Conservation (phyloP, 2,113 vertebrate genomes). For the Chaetodon trifascialis region DNA sequence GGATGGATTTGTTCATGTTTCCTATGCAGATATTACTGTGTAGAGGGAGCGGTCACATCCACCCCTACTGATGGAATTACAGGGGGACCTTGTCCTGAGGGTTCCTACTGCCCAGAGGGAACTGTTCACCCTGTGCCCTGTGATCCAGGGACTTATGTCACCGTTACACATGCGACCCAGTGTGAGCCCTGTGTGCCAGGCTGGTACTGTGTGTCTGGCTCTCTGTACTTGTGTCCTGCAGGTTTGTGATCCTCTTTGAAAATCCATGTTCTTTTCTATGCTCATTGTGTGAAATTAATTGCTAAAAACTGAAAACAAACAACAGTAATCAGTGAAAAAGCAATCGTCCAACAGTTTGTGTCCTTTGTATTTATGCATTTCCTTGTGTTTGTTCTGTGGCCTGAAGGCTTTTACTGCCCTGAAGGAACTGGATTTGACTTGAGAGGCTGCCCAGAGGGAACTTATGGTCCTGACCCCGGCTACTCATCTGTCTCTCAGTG, state of each 20-base stretch:
- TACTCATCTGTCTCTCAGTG: slow-evolving; percentile 81
- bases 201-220: slow-evolving; percentile 86
- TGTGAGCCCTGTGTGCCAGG: slow-evolving; percentile 88
- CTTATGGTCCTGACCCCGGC: slow-evolving; percentile 82
- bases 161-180: slow-evolving; percentile 74
- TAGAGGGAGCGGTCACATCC: slow-evolving; percentile 72
- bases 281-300: not conserved
- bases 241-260: slow-evolving; percentile 80
- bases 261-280: not conserved
- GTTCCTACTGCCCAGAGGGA: slow-evolving; percentile 87
- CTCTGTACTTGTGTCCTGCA: slow-evolving; percentile 85
- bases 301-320: not conserved
- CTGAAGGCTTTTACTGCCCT: slow-evolving; percentile 90
- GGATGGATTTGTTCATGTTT: not conserved
- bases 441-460: slow-evolving; percentile 86
- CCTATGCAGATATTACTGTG: slow-evolving; percentile 82
- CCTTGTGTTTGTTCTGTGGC: slow-evolving; percentile 26
- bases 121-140: slow-evolving; percentile 80
- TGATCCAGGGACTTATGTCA: slow-evolving; percentile 85
- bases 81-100: slow-evolving; percentile 84
- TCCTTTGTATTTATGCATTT: slow-evolving; percentile 15
- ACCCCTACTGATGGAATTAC: slow-evolving; percentile 78
- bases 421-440: slow-evolving; percentile 84
- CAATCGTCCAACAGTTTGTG: not conserved
- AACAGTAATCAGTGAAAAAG: not conserved